Evolutionary conservation across 2,888 invertebrate genomes (phyloP), one percentile per base, ranked within the genome.

Genomic region (Troides aeacus): DNA sequence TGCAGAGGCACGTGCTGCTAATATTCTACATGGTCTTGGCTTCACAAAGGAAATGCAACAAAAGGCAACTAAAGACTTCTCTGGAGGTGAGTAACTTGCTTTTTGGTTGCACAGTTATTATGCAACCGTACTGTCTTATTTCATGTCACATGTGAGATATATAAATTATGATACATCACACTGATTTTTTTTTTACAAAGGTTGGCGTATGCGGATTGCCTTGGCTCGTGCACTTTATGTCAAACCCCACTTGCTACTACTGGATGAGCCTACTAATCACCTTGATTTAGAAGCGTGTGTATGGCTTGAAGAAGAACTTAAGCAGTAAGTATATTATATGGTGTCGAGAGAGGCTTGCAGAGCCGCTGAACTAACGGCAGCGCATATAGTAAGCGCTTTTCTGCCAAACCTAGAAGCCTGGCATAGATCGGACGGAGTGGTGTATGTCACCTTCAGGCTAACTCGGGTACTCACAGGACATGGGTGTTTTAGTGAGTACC

Each of bases 181-280:
- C 1, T n/a, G n/a, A 2, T n/a, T 6, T 65, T 2, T n/a, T 6
- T 65, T 56, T 0, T 24, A 24, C 60, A 15, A 72, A 88, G 97
- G 99, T 80, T 99, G 99, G 99, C 95, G 99, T 72, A 99, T 99
- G 99, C 95, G 99, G 77, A 99, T 99, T 74, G 99, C 99, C 1
- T 91, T 99, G 70, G 99, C 99, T 7, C 95, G 99, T 78, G 99
- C 99, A 1, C 92, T 99, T 57, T 99, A 99, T 86, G 96, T 99
- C 62, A 99, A 99, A 87, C 99, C 99, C 0, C 99, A 99, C 82
- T 92, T 99, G 71, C 92, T 99, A 75, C 93, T 99, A 79, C 94
- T 99, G 56, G 99, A 99, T 87, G 99, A 99, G 92, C 99, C 99
- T 5, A 99, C 99, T 17, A 99, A 99, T 92, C 99, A 99, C 89